These are phyloP conservation scores for Drosophila antonietae DNA, from an alignment of 2,888 invertebrate genomes.

Conservation along the genomic window DNA sequence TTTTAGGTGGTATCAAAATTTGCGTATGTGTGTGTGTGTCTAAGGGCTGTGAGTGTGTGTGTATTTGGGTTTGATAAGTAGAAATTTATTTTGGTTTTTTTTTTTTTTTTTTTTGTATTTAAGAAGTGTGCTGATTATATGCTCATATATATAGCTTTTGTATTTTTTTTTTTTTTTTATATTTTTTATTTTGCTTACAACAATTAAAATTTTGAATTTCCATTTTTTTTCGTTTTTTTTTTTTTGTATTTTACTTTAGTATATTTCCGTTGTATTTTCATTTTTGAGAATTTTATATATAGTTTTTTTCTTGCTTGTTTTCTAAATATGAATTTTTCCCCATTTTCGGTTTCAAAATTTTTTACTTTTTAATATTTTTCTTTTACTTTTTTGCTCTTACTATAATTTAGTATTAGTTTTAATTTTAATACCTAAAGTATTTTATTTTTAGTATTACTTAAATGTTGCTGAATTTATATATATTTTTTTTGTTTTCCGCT, in stretches of 20 bases:
- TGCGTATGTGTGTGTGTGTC: constrained; percentile 19
- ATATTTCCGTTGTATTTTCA: constrained; percentile 53
- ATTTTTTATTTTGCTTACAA: constrained; percentile 73
- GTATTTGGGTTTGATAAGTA: constrained; percentile 25
- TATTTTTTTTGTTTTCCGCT: constrained; percentile 17
- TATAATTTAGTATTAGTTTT: constrained; percentile 60
- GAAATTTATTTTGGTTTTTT: constrained; percentile 29
- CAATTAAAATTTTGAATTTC: constrained; percentile 82
- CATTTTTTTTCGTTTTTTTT: constrained; percentile 34
- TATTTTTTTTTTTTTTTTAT: neutral
- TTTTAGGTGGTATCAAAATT: constrained; percentile 54
- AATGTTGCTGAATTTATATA: constrained; percentile 42
- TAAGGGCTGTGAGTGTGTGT: constrained; percentile 20
- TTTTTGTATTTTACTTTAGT: constrained; percentile 36
- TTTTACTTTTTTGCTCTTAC: constrained; percentile 55
- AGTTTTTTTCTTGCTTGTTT: constrained; percentile 32
- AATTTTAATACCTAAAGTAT: constrained; percentile 76
- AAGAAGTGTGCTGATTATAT: constrained; percentile 65
- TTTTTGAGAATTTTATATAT: constrained; percentile 43
- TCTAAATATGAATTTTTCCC: constrained; percentile 37
- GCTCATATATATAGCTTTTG: constrained; percentile 61
- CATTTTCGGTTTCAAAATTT: constrained; percentile 49
- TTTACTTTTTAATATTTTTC: constrained; percentile 34
- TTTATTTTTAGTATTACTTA: constrained; percentile 60
- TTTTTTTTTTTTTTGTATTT: constrained; percentile 43